These are phyloP conservation scores for Paratilapia polleni DNA, from an alignment of 2,113 vertebrate genomes.

Conservation along the genomic window DNA sequence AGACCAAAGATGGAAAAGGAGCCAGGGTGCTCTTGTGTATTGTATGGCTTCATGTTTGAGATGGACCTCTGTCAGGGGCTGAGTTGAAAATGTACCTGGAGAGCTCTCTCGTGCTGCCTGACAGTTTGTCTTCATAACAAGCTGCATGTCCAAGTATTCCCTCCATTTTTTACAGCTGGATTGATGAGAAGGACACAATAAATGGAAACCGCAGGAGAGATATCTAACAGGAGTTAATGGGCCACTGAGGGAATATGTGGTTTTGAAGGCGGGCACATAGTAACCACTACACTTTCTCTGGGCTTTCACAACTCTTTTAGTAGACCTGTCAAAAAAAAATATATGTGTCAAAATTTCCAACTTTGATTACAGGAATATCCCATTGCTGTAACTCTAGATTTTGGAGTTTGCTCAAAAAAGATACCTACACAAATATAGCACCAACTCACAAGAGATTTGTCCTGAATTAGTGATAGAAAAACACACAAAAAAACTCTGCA, in stretches of 20 bases:
- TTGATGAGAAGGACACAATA: slow-evolving; percentile 35
- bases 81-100: slow-evolving; percentile 16
- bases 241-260: slow-evolving; percentile 56
- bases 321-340: background rate
- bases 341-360: slow-evolving; percentile 25
- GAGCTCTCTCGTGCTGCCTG: background rate
- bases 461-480: slow-evolving; percentile 26
- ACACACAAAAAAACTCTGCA: background rate
- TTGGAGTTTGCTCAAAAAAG: slow-evolving; percentile 15
- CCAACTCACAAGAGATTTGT: slow-evolving; percentile 2
- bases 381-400: slow-evolving; percentile 7
- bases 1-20: background rate
- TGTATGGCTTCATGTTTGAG: slow-evolving; percentile 13
- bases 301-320: slow-evolving; percentile 23
- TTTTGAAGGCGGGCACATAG: slow-evolving; percentile 28
- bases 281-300: slow-evolving; percentile 27
- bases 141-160: background rate
- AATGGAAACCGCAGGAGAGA: slow-evolving; percentile 33
- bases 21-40: slow-evolving; percentile 18
- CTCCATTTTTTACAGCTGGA: slow-evolving; percentile 33
- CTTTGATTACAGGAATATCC: slow-evolving; percentile 7
- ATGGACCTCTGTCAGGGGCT: background rate
- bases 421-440: background rate
- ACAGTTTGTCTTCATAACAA: slow-evolving; percentile 32
- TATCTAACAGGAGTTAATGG: slow-evolving; percentile 58